Percentiles rank a stretch among this genome's conserved stretches.
These are phyloP conservation scores for Agelas oroides DNA, from an alignment of 37 sponge, comb jelly and placozoan genomes.

Conservation along the genomic window DNA sequence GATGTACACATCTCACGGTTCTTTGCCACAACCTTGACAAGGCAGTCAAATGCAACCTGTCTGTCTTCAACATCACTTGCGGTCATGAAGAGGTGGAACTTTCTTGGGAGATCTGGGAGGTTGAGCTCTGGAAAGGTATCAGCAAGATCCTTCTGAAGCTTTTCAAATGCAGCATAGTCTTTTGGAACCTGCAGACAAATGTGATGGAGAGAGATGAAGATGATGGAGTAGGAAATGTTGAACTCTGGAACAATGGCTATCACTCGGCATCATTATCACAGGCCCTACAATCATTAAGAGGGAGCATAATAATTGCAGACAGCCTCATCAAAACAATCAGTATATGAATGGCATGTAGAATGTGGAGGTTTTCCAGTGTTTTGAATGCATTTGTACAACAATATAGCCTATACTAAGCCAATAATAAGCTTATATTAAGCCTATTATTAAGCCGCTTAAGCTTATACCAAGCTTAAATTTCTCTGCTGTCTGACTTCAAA, in stretches of 20 bases:
- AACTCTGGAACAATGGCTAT: neutral
- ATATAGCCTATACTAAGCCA: too few species aligned
- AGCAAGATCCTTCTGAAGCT: conserved; percentile 60
- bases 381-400: too few species aligned
- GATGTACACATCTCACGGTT: conserved; percentile 26
- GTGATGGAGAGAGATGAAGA: neutral
- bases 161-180: conserved; percentile 75
- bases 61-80: conserved; percentile 69
- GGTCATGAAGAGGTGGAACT: conserved; percentile 57
- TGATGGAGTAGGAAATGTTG: neutral
- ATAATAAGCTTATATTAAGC: too few species aligned
- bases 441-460: too few species aligned
- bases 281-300: neutral
- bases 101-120: conserved; percentile 66
- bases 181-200: conserved; percentile 45
- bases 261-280: neutral
- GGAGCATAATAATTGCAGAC: too few species aligned
- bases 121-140: conserved; percentile 48
- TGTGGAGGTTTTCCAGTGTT: too few species aligned
- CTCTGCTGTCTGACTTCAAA: too few species aligned
- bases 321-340: too few species aligned
- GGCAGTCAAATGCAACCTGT: conserved; percentile 66
- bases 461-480: too few species aligned
- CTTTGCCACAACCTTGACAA: conserved; percentile 48
- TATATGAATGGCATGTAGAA: too few species aligned